Percentiles rank a stretch among this genome's conserved stretches.
These are phyloP conservation scores for Synanthedon vespiformis DNA, from an alignment of 2,888 invertebrate genomes.

Conservation along the genomic window DNA sequence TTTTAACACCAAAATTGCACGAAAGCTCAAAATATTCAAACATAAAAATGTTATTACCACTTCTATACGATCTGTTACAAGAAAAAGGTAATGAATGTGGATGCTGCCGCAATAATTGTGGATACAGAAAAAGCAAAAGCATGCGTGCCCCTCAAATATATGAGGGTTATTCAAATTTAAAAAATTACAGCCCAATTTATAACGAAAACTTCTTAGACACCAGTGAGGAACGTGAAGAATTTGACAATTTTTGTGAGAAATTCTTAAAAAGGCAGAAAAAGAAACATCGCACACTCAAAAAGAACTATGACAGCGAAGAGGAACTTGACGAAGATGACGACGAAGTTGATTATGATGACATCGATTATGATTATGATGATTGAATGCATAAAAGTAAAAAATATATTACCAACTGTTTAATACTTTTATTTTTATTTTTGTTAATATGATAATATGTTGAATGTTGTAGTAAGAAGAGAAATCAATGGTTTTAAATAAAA, in stretches of 20 bases:
- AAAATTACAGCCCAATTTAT: constrained; percentile 17
- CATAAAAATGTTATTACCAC: constrained; percentile 40
- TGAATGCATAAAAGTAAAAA: constrained; percentile 1
- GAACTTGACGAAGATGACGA: constrained; percentile 5
- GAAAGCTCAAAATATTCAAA: constrained; percentile 17
- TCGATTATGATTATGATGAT: constrained; percentile 4
- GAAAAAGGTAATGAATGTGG: constrained; percentile 30
- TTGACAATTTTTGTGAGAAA: constrained; percentile 9
- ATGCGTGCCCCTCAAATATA: constrained; percentile 16
- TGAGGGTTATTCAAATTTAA: constrained; percentile 29
- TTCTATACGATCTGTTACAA: constrained; percentile 43
- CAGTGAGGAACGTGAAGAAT: constrained; percentile 10
- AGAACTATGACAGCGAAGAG: constrained; percentile 3
- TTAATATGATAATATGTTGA: too few species aligned
- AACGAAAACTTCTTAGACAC: constrained; percentile 10
- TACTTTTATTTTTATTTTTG: background rate
- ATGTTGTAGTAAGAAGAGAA: too few species aligned
- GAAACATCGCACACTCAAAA: background rate
- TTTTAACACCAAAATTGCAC: background rate
- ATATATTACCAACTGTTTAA: background rate
- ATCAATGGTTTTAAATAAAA: too few species aligned
- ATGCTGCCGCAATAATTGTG: constrained; percentile 18
- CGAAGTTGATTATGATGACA: constrained; percentile 6
- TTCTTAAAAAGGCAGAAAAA: background rate
- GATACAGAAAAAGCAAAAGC: constrained; percentile 9